Conservation (phyloP, 2,888 invertebrate genomes). For the Heliconius cydno region DNA sequence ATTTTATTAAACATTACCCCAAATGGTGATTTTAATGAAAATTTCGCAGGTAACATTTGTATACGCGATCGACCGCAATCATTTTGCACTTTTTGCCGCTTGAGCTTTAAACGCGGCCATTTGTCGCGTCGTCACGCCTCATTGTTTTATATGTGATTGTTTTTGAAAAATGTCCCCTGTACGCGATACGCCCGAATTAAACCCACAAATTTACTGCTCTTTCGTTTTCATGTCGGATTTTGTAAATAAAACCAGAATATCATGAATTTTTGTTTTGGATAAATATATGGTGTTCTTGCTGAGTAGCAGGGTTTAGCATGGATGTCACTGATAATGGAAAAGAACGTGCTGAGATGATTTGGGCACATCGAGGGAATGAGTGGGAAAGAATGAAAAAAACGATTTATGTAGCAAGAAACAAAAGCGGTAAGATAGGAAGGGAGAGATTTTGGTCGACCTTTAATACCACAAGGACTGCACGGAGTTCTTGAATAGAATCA, state of each 20-base stretch:
- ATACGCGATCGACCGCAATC: constrained; percentile 40
- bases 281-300: neutral
- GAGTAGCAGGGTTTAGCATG: neutral
- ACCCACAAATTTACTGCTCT: constrained; percentile 63
- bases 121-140: constrained; percentile 63
- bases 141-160: constrained; percentile 71
- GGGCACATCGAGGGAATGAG: too few relatives aligned
- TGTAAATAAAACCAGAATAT: constrained; percentile 31
- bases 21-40: constrained; percentile 9
- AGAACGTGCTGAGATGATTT: neutral
- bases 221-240: constrained; percentile 49
- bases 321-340: neutral
- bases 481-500: too few relatives aligned
- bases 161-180: constrained; percentile 67
- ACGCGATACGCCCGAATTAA: constrained; percentile 60
- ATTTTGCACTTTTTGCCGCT: constrained; percentile 44
- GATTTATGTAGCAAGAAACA: too few relatives aligned
- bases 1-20: constrained; percentile 4
- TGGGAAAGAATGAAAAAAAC: too few relatives aligned
- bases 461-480: too few relatives aligned
- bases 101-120: constrained; percentile 51
- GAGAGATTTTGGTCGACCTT: too few relatives aligned
- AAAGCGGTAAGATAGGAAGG: too few relatives aligned
- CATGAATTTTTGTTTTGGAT: neutral
- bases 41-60: constrained; percentile 28